Conservation (phyloP, 2,888 invertebrate genomes). For the Drosophila colorata region DNA sequence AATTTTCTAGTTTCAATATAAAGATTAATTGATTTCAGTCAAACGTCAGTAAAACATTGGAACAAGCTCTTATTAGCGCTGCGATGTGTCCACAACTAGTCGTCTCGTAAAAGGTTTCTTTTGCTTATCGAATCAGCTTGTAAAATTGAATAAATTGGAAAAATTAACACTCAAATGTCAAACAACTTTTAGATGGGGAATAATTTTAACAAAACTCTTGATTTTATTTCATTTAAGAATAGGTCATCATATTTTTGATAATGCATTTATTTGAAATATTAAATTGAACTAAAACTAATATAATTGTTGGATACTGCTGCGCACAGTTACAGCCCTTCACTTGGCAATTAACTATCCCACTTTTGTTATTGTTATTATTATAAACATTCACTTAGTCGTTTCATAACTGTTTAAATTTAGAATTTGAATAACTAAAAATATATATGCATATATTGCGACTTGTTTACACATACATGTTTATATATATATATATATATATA, state of each 20-base stretch:
- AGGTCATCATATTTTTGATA: constrained; percentile 27
- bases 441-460: constrained; percentile 49
- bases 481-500: constrained; percentile 20
- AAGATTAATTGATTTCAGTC: no score
- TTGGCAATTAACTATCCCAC: constrained; percentile 43
- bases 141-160: no score
- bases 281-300: constrained; percentile 61
- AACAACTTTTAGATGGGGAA: no score
- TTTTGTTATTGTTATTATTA: constrained; percentile 11
- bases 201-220: no score
- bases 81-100: no score
- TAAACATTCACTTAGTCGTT: constrained; percentile 61
- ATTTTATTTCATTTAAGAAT: neutral
- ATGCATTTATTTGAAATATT: constrained; percentile 62
- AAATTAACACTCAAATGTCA: no score
- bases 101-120: no score
- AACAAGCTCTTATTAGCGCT: no score
- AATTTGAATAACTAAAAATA: constrained; percentile 51
- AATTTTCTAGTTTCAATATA: no score
- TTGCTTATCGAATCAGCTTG: no score
- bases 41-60: no score
- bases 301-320: constrained; percentile 49
- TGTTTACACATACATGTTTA: constrained; percentile 29
- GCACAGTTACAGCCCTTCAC: constrained; percentile 31
- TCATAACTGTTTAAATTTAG: constrained; percentile 48